Evolutionary conservation across 2,113 vertebrate genomes (phyloP).

Genomic region (Sarotherodon lohbergeri): DNA sequence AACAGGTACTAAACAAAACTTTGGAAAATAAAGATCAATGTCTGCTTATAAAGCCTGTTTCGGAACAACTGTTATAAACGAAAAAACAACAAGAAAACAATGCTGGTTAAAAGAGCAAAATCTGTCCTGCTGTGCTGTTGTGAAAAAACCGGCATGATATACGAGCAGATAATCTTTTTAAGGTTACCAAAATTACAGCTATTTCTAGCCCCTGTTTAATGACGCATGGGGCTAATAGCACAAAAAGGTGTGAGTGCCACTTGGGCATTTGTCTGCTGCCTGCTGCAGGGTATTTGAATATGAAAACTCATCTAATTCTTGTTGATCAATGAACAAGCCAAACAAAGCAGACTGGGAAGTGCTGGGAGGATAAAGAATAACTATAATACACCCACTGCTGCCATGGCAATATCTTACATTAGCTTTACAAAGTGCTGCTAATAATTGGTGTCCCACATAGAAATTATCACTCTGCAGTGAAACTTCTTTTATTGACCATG

Average conservation of each 20-base stretch:
- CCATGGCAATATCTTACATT: slow-evolving; percentile 17
- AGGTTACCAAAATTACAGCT: slow-evolving; percentile 29
- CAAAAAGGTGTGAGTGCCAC: slow-evolving; percentile 48
- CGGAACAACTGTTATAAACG: neutral
- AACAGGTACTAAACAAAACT: neutral
- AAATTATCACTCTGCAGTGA: neutral
- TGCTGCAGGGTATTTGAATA: slow-evolving; percentile 44
- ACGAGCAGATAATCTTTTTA: slow-evolving; percentile 18
- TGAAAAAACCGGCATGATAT: slow-evolving; percentile 1
- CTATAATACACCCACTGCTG: neutral
- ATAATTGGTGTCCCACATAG: slow-evolving; percentile 2
- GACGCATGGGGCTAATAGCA: slow-evolving; percentile 45
- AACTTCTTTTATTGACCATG: slow-evolving; percentile 13
- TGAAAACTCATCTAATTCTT: slow-evolving; percentile 37
- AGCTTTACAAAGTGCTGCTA: slow-evolving; percentile 10
- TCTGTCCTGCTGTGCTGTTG: slow-evolving; percentile 16
- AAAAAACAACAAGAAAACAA: neutral
- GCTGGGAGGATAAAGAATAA: slow-evolving; percentile 3
- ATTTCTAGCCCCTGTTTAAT: slow-evolving; percentile 33
- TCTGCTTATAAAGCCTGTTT: neutral
- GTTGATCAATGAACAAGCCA: slow-evolving; percentile 40
- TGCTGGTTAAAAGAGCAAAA: neutral
- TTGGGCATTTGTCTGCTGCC: slow-evolving; percentile 34
- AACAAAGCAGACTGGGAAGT: slow-evolving; percentile 32
- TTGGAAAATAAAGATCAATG: neutral